These are phyloP conservation scores for Lepilemur septentrionalis DNA, from an alignment of 2,797 vertebrate genomes.

Conservation along the genomic window DNA sequence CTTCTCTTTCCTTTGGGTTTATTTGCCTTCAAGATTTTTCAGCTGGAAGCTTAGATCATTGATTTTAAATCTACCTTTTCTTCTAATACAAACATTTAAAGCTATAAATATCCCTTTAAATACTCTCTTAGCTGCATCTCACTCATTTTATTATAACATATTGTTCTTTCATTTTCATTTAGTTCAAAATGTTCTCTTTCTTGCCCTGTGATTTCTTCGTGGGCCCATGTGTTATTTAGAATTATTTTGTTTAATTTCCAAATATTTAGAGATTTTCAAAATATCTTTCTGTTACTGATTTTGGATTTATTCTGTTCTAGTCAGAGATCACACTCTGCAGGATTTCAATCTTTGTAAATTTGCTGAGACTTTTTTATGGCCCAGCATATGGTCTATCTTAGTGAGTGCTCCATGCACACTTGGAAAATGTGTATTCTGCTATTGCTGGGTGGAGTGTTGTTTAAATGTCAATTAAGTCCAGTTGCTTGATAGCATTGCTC, in stretches of 20 bases:
- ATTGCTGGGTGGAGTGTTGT: background rate
- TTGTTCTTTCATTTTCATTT: background rate
- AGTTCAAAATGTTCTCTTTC: background rate
- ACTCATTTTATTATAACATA: background rate
- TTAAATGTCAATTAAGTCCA: background rate
- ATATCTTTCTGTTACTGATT: background rate
- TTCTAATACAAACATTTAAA: background rate
- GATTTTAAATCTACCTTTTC: background rate
- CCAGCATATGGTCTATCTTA: background rate
- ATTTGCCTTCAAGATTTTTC: background rate
- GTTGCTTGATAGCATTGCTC: background rate
- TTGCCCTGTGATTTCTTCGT: background rate
- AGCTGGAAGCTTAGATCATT: background rate
- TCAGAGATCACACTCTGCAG: background rate
- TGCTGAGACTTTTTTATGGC: background rate
- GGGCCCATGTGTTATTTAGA: background rate
- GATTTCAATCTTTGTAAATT: background rate
- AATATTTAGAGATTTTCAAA: background rate
- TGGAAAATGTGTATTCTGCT: background rate
- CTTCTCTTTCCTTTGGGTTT: background rate
- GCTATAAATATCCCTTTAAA: background rate
- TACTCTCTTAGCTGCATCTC: background rate
- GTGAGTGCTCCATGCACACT: background rate
- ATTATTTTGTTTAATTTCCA: slow-evolving; percentile 2
- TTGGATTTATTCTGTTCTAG: background rate